A percentile compares a stretch with the other conserved stretches of the same genome.
These are phyloP conservation scores for Tetrapedia diversipes DNA, from an alignment of 2,888 invertebrate genomes.

Conservation along the genomic window DNA sequence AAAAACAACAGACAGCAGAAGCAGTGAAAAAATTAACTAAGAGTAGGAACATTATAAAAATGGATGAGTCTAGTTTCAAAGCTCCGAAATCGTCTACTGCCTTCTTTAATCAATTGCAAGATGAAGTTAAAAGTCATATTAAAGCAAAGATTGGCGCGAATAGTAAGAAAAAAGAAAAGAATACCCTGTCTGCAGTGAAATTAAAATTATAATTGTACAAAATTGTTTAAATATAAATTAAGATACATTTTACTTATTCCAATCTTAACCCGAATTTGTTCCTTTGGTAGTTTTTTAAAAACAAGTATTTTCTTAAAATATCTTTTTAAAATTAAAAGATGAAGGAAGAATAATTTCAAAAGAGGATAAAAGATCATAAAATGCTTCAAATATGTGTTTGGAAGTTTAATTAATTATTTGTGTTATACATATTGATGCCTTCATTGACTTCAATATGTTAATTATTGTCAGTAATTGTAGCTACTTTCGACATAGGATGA, in stretches of 20 bases:
- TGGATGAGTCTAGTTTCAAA: conserved; percentile 83
- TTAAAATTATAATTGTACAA: conserved; percentile 85
- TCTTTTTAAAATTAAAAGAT: not conserved
- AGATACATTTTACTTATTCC: not conserved
- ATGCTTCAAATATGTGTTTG: conserved; percentile 42
- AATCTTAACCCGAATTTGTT: not conserved
- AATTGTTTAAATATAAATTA: conserved; percentile 52
- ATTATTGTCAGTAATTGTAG: conserved; percentile 64
- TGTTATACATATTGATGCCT: conserved; percentile 59
- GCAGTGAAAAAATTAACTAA: conserved; percentile 87
- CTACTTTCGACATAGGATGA: conserved; percentile 63
- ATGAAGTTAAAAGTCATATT: conserved; percentile 86
- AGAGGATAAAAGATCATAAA: conserved; percentile 32
- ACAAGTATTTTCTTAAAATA: not conserved
- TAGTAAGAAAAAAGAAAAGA: conserved; percentile 77
- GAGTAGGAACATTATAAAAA: conserved; percentile 86
- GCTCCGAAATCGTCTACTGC: conserved; percentile 89
- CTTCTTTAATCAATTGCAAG: conserved; percentile 94
- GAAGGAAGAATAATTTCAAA: conserved; percentile 17
- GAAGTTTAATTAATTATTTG: conserved; percentile 56
- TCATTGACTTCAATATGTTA: conserved; percentile 56
- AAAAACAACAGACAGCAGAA: conserved; percentile 85
- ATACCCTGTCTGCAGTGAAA: conserved; percentile 84
- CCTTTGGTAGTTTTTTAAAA: not conserved
- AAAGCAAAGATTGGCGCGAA: conserved; percentile 82